Conservation (phyloP, 2,113 vertebrate genomes). For the Pterocles orientalis region DNA sequence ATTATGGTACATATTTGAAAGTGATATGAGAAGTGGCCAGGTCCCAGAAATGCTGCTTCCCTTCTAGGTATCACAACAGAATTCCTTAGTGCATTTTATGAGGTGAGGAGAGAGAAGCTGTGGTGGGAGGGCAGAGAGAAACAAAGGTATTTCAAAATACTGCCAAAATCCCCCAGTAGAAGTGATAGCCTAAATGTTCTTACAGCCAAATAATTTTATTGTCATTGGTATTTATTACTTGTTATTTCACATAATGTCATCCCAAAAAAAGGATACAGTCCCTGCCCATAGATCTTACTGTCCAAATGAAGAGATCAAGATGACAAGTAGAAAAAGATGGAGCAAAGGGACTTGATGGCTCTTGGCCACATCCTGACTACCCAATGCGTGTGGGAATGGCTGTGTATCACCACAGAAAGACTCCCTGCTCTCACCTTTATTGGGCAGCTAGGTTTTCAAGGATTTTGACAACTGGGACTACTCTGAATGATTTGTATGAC, state of each 20-base stretch:
- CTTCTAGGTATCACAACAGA: slow-evolving; percentile 6
- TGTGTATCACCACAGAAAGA: neutral
- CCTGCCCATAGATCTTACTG: neutral
- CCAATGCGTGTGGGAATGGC: neutral
- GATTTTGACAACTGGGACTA: neutral
- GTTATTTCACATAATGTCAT: neutral
- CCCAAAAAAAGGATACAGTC: neutral
- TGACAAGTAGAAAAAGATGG: slow-evolving; percentile 5
- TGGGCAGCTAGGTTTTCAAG: neutral
- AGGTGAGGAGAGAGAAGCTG: slow-evolving; percentile 22
- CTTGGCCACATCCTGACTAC: neutral
- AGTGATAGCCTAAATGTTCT: neutral
- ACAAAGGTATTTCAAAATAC: slow-evolving; percentile 24
- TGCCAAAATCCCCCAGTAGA: slow-evolving; percentile 20
- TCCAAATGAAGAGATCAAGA: slow-evolving; percentile 50
- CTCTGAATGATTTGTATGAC: neutral
- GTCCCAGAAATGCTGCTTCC: neutral
- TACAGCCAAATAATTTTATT: slow-evolving; percentile 19
- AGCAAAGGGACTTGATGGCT: neutral
- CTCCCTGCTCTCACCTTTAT: neutral
- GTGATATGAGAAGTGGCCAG: neutral
- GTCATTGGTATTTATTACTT: slow-evolving; percentile 25
- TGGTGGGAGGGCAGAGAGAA: neutral
- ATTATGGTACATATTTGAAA: neutral
- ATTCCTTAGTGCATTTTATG: neutral